phyloP scores from a whole-genome alignment of 2,113 vertebrate genomes.

The Butastur rufipennis region DNA sequence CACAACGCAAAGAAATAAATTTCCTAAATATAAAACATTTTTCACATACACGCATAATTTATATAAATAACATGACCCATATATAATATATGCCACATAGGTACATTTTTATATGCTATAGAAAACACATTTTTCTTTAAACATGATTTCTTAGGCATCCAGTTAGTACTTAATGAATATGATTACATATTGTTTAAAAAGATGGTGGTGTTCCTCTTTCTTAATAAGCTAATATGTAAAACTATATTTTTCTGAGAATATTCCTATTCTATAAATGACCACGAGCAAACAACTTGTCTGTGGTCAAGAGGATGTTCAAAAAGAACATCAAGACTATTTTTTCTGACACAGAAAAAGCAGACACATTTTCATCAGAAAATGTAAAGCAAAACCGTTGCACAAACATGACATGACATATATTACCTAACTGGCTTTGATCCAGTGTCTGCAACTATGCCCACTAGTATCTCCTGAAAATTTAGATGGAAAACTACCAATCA shows the following conservation, averaged over 20 bases:
- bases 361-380: neutral
- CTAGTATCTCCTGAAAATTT: neutral
- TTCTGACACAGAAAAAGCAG: neutral
- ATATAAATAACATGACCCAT: neutral
- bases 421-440: neutral
- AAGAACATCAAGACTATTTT: neutral
- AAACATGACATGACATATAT: neutral
- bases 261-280: neutral
- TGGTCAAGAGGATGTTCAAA: neutral
- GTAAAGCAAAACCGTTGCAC: neutral
- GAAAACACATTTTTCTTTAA: neutral
- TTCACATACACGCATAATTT: neutral
- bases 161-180: neutral
- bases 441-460: neutral
- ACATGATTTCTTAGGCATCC: neutral
- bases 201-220: neutral
- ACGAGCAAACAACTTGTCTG: neutral
- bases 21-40: neutral
- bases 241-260: neutral
- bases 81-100: neutral
- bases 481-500: neutral
- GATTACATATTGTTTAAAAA: neutral
- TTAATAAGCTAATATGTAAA: neutral
- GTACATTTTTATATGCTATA: neutral
- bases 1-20: neutral